Base-by-base conservation (phyloP, 1,140 invertebrate species). In the Pseudomyrmex flavicornis region DNA sequence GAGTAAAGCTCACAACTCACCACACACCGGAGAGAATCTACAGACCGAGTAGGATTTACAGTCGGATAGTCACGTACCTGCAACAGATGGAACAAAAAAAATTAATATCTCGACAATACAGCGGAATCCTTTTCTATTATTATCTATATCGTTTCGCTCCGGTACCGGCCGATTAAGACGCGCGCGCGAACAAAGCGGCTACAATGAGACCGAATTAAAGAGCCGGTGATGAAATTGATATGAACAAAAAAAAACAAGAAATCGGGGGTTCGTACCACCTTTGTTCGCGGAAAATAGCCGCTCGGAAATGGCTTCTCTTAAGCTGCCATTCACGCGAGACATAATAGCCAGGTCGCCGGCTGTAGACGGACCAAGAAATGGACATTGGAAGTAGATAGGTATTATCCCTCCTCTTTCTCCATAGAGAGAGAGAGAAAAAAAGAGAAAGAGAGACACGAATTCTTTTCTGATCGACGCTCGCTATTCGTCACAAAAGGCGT, bases 251-350 rank as follows among this genome's bases (percentile, higher is more conserved):
- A 35, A 35, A 35, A 35, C 35, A 35, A 35, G 35, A 35, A 35
- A 35, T 35, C 35, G 35, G 5, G 5, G 35, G 35, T 35, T 35
- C 4, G 56, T 66, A 77, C 48, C 44, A 62, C 50, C 61, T 77
- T 77, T 77, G 74, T 77, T 44, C 74, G 50, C 35, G 50, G 12
- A 66, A 77, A 77, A 77, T 66, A 17, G 17, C 50, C 26, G 17
- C 13, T 66, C 50, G 62, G 74, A 26, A 76, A 26, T 76, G 74
- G 74, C 61, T 77, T 66, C 74, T 66, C 66, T 77, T 62, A 77
- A 66, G 62, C 62, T 66, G 62, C 74, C 74, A 77, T 77, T 77
- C 74, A 77, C 48, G 50, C 62, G 62, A 44, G 20, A 66, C 50
- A 77, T 66, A 77, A 77, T 77, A 77, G 61, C 35, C 26, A 35